These are phyloP conservation scores for Echinarachnius parma DNA, from an alignment of 53 echinoderm and acorn worm species.

Conservation along the genomic window DNA sequence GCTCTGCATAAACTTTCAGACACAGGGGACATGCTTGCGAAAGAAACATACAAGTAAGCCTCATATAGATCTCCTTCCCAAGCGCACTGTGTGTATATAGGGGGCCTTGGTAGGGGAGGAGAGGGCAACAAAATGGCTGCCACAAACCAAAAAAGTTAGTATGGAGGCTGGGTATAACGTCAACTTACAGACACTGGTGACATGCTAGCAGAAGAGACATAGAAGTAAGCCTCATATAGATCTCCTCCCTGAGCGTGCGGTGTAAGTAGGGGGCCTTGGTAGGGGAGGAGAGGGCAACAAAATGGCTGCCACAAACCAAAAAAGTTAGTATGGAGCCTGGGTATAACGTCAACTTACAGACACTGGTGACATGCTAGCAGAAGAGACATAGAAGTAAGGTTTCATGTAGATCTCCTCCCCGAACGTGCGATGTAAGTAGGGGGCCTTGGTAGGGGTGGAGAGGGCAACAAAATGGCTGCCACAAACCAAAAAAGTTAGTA, in stretches of 20 bases:
- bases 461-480: constrained; percentile 74
- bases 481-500: too few relatives aligned
- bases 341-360: too few relatives aligned
- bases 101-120: constrained; percentile 58
- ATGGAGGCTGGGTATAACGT: too few relatives aligned
- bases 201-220: constrained; percentile 17
- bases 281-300: constrained; percentile 57
- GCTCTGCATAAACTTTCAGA: too few relatives aligned
- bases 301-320: constrained; percentile 74
- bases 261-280: constrained; percentile 65
- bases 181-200: constrained; percentile 23
- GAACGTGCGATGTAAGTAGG: constrained; percentile 64
- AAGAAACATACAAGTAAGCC: constrained; percentile 50
- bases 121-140: constrained; percentile 68
- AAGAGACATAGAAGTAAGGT: constrained; percentile 52
- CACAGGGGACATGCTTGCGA: not conserved
- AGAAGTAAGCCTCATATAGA: constrained; percentile 84
- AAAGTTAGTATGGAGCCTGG: too few relatives aligned
- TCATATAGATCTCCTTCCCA: constrained; percentile 90
- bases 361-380: constrained; percentile 6
- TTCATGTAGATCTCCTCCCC: constrained; percentile 94
- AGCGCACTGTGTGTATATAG: constrained; percentile 66
- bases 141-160: too few relatives aligned
- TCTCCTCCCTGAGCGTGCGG: constrained; percentile 70
- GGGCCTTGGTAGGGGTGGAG: constrained; percentile 52